phyloP scores from a whole-genome alignment of 2,888 invertebrate species.

The Colostygia pectinataria region DNA sequence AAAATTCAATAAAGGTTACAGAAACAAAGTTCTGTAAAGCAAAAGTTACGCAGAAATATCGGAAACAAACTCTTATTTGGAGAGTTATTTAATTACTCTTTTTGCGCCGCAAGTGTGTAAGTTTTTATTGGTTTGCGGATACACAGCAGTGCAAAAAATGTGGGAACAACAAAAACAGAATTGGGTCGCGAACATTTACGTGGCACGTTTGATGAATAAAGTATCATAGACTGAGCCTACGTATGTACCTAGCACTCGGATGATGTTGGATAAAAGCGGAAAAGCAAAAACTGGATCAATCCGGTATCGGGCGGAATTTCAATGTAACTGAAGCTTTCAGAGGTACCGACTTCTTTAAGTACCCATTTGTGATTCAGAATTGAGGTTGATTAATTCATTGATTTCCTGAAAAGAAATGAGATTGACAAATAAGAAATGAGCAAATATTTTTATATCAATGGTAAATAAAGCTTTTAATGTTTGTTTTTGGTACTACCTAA shows the following conservation, averaged over 20 bases:
- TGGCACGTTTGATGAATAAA: slow-evolving; percentile 37
- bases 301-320: slow-evolving; percentile 35
- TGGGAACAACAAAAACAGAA: slow-evolving; percentile 22
- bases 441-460: slow-evolving; percentile 1
- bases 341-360: slow-evolving; percentile 32
- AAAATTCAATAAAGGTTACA: slow-evolving; percentile 24
- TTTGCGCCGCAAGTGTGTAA: slow-evolving; percentile 15
- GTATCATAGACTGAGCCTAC: slow-evolving; percentile 33
- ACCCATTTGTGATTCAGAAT: slow-evolving; percentile 32
- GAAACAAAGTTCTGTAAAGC: slow-evolving; percentile 17
- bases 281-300: slow-evolving; percentile 36
- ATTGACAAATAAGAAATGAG: slow-evolving; percentile 20
- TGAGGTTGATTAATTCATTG: slow-evolving; percentile 34
- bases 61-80: slow-evolving; percentile 8
- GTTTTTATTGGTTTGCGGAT: slow-evolving; percentile 17
- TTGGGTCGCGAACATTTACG: slow-evolving; percentile 31
- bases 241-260: slow-evolving; percentile 26
- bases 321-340: slow-evolving; percentile 36
- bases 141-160: slow-evolving; percentile 21
- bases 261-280: slow-evolving; percentile 34
- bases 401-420: slow-evolving; percentile 28
- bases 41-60: slow-evolving; percentile 22
- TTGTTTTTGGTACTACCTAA: no score
- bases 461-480: no score
- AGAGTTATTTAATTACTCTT: slow-evolving; percentile 15